Evolutionary conservation across 2,888 invertebrate species (phyloP).

Genomic region (Dryococelus australis): DNA sequence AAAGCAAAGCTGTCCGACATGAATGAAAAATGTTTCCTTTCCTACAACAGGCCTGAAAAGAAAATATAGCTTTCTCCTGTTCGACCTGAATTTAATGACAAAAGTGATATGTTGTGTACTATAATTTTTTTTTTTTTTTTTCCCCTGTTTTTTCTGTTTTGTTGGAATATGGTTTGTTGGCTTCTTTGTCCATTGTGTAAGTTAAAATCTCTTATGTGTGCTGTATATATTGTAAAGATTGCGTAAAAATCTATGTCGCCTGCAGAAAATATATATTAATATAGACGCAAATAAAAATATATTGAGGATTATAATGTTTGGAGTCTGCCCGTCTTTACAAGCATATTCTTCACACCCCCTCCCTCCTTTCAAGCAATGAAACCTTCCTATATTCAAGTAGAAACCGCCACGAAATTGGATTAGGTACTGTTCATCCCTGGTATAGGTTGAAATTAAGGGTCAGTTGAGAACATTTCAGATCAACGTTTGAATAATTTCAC

Average conservation of each 20-base stretch:
- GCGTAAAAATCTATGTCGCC: background rate
- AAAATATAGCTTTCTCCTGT: background rate
- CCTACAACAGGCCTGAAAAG: background rate
- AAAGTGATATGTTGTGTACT: background rate
- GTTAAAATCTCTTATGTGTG: background rate
- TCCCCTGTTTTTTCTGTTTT: too few species aligned
- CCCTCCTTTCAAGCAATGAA: too few species aligned
- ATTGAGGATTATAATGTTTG: background rate
- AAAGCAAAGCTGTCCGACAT: background rate
- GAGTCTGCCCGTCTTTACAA: too few species aligned
- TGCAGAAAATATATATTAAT: constrained; percentile 16
- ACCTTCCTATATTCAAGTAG: too few species aligned
- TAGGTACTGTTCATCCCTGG: too few species aligned
- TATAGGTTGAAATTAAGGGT: too few species aligned
- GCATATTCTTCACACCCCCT: too few species aligned
- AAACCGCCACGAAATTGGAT: too few species aligned
- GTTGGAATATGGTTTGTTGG: constrained; percentile 16
- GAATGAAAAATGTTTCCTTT: background rate
- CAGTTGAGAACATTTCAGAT: too few species aligned
- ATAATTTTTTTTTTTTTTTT: background rate
- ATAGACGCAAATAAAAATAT: constrained; percentile 13
- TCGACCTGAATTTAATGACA: background rate
- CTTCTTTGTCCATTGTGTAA: background rate
- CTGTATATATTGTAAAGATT: background rate
- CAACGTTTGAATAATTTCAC: too few species aligned